Evolutionary conservation across 2,797 vertebrate genomes (phyloP).

Genomic region (Eulemur albifrons): DNA sequence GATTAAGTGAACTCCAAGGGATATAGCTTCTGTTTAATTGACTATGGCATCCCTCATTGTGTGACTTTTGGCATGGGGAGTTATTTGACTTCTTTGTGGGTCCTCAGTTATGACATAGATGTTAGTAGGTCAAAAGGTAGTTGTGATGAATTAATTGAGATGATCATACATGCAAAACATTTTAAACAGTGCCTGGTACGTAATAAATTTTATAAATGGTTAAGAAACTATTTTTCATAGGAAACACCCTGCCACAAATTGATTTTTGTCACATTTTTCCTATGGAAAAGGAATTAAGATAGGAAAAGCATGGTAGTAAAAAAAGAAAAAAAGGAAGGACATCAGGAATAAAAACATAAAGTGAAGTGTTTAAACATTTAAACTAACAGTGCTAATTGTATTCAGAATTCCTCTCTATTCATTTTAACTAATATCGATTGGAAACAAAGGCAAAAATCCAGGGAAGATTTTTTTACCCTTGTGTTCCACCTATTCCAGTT

Average conservation of each 20-base stretch:
- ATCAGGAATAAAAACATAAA: neutral
- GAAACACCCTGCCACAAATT: neutral
- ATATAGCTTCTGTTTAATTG: neutral
- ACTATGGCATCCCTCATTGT: neutral
- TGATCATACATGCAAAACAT: neutral
- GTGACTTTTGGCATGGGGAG: neutral
- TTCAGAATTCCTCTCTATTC: neutral
- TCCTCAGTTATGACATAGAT: neutral
- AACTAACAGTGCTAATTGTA: neutral
- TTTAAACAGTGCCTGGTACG: neutral
- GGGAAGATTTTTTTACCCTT: neutral
- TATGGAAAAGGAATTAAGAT: neutral
- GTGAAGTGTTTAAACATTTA: constrained; percentile 33
- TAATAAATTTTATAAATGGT: neutral
- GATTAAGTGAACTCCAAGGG: neutral
- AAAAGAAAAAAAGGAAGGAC: neutral
- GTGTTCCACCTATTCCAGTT: neutral
- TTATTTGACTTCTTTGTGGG: neutral
- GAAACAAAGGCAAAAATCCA: neutral
- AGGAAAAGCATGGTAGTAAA: neutral
- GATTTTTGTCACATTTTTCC: neutral
- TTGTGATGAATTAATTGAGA: constrained; percentile 6
- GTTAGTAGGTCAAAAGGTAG: neutral
- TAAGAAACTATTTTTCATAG: neutral
- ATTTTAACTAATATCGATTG: neutral